A percentile compares a stretch with the other conserved stretches of the same genome.
phyloP scores from a whole-genome alignment of 2,888 invertebrate species.

The Hydriomena furcata region DNA sequence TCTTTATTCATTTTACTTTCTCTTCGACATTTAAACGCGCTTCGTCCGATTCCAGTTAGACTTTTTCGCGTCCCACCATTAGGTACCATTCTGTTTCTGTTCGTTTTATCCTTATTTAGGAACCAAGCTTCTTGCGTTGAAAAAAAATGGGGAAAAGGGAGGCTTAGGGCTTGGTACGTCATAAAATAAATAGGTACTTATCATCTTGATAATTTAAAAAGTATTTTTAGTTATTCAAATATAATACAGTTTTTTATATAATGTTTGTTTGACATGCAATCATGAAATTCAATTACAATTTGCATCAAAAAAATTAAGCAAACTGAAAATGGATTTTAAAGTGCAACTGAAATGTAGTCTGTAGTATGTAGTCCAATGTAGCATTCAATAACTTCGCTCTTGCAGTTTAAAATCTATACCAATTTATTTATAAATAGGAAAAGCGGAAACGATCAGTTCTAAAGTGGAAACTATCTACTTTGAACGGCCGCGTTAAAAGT shows the following conservation, averaged over 20 bases:
- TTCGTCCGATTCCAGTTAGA: conserved; percentile 43
- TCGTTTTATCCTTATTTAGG: conserved; percentile 36
- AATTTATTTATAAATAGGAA: conserved; percentile 6
- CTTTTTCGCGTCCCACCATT: conserved; percentile 43
- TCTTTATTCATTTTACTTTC: conserved; percentile 48
- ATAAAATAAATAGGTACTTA: neutral
- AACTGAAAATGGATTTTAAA: too few relatives aligned
- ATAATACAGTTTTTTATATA: too few relatives aligned
- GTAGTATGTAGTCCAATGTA: neutral
- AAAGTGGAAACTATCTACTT: conserved; percentile 14
- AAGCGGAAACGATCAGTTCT: conserved; percentile 10
- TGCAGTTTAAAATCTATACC: neutral
- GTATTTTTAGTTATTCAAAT: too few relatives aligned
- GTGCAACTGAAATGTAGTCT: too few relatives aligned
- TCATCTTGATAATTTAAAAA: too few relatives aligned
- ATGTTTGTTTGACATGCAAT: too few relatives aligned
- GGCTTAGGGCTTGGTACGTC: neutral
- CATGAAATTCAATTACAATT: too few relatives aligned
- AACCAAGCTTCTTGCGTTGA: conserved; percentile 21
- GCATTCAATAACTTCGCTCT: neutral
- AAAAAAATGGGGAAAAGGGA: neutral
- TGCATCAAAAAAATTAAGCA: too few relatives aligned
- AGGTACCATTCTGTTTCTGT: conserved; percentile 36
- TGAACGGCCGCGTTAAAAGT: conserved; percentile 7
- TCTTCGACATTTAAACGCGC: conserved; percentile 47